Evolutionary conservation across 1,140 invertebrate species (phyloP).

Genomic region (Rhopalosiphum maidis): DNA sequence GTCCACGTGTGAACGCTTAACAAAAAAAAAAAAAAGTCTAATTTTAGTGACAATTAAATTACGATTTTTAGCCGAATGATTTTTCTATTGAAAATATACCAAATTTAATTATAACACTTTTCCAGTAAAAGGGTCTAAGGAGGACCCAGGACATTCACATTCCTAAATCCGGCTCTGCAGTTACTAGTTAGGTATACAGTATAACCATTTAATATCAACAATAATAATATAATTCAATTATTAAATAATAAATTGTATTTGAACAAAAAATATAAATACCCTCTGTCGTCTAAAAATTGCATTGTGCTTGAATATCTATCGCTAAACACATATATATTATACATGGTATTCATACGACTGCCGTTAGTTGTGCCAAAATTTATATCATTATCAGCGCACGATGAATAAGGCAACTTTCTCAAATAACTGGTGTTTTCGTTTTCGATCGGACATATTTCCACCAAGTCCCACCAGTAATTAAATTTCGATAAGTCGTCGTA

Average conservation of each 20-base stretch:
- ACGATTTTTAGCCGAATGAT: too few species aligned
- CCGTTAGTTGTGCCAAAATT: not conserved
- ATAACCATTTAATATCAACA: too few species aligned
- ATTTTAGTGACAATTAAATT: too few species aligned
- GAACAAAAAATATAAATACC: not conserved
- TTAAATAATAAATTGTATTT: not conserved
- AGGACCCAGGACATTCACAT: too few species aligned
- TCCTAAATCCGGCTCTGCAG: too few species aligned
- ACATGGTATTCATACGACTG: not conserved
- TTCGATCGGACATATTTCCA: not conserved
- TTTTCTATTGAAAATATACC: too few species aligned
- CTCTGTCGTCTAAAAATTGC: slow-evolving; percentile 9
- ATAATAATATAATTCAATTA: not conserved
- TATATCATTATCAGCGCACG: not conserved
- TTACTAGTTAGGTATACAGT: too few species aligned
- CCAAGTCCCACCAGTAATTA: not conserved
- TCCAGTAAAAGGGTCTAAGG: too few species aligned
- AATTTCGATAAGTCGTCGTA: not conserved
- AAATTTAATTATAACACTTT: too few species aligned
- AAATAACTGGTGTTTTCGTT: not conserved
- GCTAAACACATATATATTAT: slow-evolving; percentile 42
- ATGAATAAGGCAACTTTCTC: slow-evolving; percentile 33
- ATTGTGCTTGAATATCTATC: slow-evolving; percentile 10
- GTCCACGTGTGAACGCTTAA: too few species aligned
- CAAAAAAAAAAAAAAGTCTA: too few species aligned